phyloP scores from a whole-genome alignment of 2,888 invertebrate genomes.

The Synergus japonicus region DNA sequence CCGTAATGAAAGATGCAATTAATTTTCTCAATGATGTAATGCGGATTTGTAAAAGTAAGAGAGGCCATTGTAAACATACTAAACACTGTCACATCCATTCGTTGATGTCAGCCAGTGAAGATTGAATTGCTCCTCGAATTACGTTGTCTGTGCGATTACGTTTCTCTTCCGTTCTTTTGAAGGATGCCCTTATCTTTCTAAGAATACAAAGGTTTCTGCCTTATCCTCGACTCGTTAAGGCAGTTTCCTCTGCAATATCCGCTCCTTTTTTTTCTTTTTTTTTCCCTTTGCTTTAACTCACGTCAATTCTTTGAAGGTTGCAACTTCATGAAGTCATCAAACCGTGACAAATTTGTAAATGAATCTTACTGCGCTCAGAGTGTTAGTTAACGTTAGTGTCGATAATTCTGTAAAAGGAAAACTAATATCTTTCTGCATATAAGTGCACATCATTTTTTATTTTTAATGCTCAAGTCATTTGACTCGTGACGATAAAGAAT shows the following conservation, averaged over 20 bases:
- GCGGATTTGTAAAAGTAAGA: constrained; percentile 8
- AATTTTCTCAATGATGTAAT: constrained; percentile 30
- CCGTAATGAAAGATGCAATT: constrained; percentile 12
- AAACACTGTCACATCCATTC: constrained; percentile 10
- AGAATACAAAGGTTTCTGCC: constrained; percentile 61
- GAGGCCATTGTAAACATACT: constrained; percentile 4
- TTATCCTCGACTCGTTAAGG: constrained; percentile 65
- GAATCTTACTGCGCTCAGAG: not conserved
- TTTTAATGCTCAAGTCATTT: not conserved
- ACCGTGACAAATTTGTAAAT: constrained; percentile 30
- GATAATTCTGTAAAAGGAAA: constrained; percentile 8
- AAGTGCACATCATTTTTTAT: not conserved
- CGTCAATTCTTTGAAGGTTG: constrained; percentile 32
- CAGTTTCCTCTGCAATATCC: constrained; percentile 46
- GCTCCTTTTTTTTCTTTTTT: not conserved
- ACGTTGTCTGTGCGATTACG: constrained; percentile 18
- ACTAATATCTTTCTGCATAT: not conserved
- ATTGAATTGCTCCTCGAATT: constrained; percentile 38
- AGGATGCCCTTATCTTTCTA: constrained; percentile 63
- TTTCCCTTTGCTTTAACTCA: constrained; percentile 24
- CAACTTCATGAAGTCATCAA: not conserved
- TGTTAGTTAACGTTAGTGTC: not conserved
- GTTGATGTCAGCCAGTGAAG: constrained; percentile 21
- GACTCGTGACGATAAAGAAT: not conserved
- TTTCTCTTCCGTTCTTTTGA: constrained; percentile 40